Base-by-base conservation (phyloP, 2,113 vertebrate genomes). In the Hippopotamus amphibius region DNA sequence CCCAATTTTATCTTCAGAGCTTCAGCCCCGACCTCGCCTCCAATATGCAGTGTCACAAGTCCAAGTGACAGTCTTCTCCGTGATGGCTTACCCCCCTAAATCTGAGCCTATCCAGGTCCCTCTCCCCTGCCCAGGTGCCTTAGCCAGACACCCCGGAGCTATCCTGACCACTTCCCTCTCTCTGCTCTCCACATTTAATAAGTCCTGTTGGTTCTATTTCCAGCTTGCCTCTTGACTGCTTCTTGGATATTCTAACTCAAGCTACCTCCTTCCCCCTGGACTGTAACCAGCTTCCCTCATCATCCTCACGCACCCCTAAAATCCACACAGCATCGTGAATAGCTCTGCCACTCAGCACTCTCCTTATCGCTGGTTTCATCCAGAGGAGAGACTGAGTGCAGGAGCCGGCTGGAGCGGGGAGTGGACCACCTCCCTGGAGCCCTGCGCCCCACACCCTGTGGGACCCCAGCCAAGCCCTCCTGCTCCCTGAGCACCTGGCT, bases 281-380 rank as follows among this genome's bases (percentile, higher is more conserved):
- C 2, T 22, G 3, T 59, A 66, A 57, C 22, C 57, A 37, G 46
- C 53, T 19, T 43, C 17, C 37, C 24, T 59, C 0, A 6, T 66
- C 43, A 30, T 50, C 41, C 48, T 53, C 77, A 15, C 6, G 15
- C 6, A 65, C 5, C 8, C 2, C 22, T 43, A 59, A 72, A 53
- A 72, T 50, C 16, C 76, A 76, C 14, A 11, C 0, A 13, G 7
- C 37, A 63, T n/a, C 53, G 33, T 3, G 30, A 9, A 55, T 37
- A 86, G 5, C 3, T 33, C 7, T 11, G 9, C 17, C 46, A 37
- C 16, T 15, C 53, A 8, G 72, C 30, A n/a, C 14, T 30, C 28
- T 95, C 59, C 90, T 92, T 84, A 87, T 82, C 37, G 65, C 33
- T 53, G 61, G 74, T 88, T 84, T 71, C 50, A 50, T 46, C 79